Base-by-base conservation (phyloP, 1,140 invertebrate species). In the Hycleus cichorii region DNA sequence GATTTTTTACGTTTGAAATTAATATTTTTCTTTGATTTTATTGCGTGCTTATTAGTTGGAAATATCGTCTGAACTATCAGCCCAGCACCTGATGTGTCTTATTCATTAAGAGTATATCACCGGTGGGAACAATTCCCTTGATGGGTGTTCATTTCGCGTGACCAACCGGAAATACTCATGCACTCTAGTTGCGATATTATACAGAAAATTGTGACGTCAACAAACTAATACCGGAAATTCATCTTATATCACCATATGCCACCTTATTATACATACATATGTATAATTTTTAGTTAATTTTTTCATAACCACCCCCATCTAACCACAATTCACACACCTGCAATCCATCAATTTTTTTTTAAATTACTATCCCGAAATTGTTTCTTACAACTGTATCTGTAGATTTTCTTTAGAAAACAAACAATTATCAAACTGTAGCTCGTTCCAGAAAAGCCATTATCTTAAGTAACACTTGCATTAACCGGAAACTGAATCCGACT, bases 31-130 rank as follows among this genome's bases (percentile, higher is more conserved):
- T 32, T 32, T 7, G 32, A 7, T 5, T 5, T 32, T 32, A 32
- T 32, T 32, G 32, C 32, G 32, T 32, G 32, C 2, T 5, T 32
- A 32, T 5, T 5, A 32, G 4, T 32, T 32, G 32, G 32, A 32
- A 32, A 4, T 4, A 32, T 32, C 32, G 7, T 32, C 32, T 32
- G 3, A 32, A 32, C 56, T 47, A 42, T 43, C 60, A 62, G 58
- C 58, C 55, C 60, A 58, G 50, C 60, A 62, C 60, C 60, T 62
- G 60, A 62, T 62, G 49, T 62, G 49, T 63, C 60, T 63, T 63
- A 63, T 59, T 63, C 52, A 63, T 63, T 63, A 63, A 59, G 60
- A 63, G 60, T 59, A 58, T 63, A 63, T 63, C 60, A 63, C 52
- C 60, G 52, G 52, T 63, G 60, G 60, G 60, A 63, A 63, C 52